A percentile compares a stretch with the other conserved stretches of the same genome.
These are phyloP conservation scores for Ips typographus DNA, from an alignment of 1,140 invertebrate species.

Conservation along the genomic window DNA sequence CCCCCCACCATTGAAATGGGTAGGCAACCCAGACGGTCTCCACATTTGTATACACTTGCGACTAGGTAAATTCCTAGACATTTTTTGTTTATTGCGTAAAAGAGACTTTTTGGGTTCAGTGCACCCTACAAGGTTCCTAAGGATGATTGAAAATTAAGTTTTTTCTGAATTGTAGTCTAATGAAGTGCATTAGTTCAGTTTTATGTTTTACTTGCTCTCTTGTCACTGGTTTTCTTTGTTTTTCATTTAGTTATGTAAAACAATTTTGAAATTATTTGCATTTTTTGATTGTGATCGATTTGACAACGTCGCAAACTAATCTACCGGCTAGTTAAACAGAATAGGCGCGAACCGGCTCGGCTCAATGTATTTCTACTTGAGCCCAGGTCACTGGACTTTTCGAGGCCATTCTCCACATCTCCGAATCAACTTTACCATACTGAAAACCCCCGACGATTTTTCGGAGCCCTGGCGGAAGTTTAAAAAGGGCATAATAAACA, in stretches of 20 bases:
- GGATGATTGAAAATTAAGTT: neutral
- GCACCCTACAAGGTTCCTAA: slow-evolving; percentile 1
- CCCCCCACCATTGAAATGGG: neutral
- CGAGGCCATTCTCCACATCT: slow-evolving; percentile 44
- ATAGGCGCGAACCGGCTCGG: slow-evolving; percentile 42
- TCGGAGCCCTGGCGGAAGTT: slow-evolving; percentile 15
- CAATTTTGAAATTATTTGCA: too few relatives aligned
- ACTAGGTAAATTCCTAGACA: slow-evolving; percentile 3
- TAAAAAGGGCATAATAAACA: slow-evolving; percentile 20
- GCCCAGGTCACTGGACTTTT: slow-evolving; percentile 49
- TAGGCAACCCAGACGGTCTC: slow-evolving; percentile 7
- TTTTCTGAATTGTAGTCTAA: too few relatives aligned
- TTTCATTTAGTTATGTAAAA: too few relatives aligned
- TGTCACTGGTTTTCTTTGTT: too few relatives aligned
- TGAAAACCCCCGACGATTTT: slow-evolving; percentile 14
- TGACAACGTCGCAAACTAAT: slow-evolving; percentile 25
- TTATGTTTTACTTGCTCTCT: too few relatives aligned
- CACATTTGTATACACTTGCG: slow-evolving; percentile 6
- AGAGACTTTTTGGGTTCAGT: slow-evolving; percentile 1
- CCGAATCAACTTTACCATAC: slow-evolving; percentile 10
- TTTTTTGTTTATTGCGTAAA: slow-evolving; percentile 13
- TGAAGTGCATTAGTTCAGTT: too few relatives aligned
- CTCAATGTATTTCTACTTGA: slow-evolving; percentile 50
- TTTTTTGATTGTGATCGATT: neutral
- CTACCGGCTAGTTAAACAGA: slow-evolving; percentile 29